Base-by-base conservation (phyloP, 37 sponge, comb jelly and placozoan species). In the Spongia lamella region DNA sequence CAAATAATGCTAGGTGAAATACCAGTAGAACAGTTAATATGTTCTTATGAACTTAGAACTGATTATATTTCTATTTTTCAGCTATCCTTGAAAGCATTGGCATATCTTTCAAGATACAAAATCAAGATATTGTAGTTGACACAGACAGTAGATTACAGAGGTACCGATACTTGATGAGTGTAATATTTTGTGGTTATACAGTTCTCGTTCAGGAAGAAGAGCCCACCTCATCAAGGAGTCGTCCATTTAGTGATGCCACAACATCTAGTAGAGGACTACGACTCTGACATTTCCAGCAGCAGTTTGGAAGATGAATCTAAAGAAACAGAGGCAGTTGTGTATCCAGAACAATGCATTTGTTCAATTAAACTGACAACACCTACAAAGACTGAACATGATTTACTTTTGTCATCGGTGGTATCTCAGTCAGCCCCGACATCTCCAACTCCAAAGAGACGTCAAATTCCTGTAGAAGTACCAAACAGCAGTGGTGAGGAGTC, bases 161-260 rank as follows among this genome's bases (percentile, higher is more conserved):
- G 9, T 43, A 43, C 47, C 47, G 9, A 13, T 43, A 13, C 47
- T 43, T 43, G 7, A 43, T 43, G n/a, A n/a, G n/a, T n/a, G n/a
- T n/a, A n/a, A n/a, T n/a, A n/a, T n/a, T n/a, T n/a, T n/a, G n/a
- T n/a, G n/a, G n/a, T n/a, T n/a, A n/a, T n/a, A n/a, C n/a, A n/a
- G n/a, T n/a, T 43, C 9, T 43, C 9, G 22, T 58, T 20, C 59
- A 88, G 89, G 39, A 88, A 79, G 69, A 82, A 37, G 25, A 76
- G 89, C 51, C 89, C 75, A 4, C 36, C 37, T 0, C 84, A 88
- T 31, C 21, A 56, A 26, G 89, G 89, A 21, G 35, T 88, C 22
- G 70, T 88, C 0, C 73, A 88, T 36, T 79, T 88, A 1, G 27
- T 77, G 35, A 15, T 74, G 37, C 84, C 83, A 2, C 52, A 86